Evolutionary conservation across 2,888 invertebrate genomes (phyloP), one percentile per base, ranked within the genome.

Genomic region (Lathronympha strigana): DNA sequence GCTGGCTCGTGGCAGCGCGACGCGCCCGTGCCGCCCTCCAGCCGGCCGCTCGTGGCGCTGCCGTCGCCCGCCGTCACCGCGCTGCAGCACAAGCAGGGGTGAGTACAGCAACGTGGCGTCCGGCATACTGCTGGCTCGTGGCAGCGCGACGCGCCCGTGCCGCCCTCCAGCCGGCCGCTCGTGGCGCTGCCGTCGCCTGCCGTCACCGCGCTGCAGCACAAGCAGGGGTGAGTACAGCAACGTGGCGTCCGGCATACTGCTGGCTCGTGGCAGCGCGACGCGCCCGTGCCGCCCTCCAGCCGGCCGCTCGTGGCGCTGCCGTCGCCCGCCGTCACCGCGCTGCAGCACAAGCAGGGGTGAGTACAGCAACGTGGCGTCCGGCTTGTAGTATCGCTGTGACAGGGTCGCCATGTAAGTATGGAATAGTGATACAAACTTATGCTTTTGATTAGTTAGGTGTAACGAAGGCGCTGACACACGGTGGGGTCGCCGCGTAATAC

Each of bases 41-140:
- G 80, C 4, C 71, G 83, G 0, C 79, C 82, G 28, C 69, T 86
- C 51, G 82, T 90, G 69, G 71, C 80, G 21, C 88, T 88, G n/a
- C 77, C 86, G 23, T 63, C 79, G 13, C 57, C 71, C 25, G 69
- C 75, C 19, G 72, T 69, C 36, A 31, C 21, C 25, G 61, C 33
- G 19, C 54, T 1, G 1, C 55, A 68, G 13, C 76, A 76, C 0
- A 72, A 67, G 36, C 71, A 81, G 36, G 81, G 57, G 57, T 57
- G 17, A 43, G 55, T 45, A 15, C 17, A 17, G n/a, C n/a, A n/a
- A n/a, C 51, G 3, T 17, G 2, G 89, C 13, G 88, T 88, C 61
- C 76, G 89, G 0, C 86, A 87, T 79, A 88, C 88, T 62, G 82
- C 81, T 0, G 89, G 88, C 64, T 77, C 82, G 21, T 89, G 90